These are phyloP conservation scores for Eupeodes corollae DNA, from an alignment of 1,140 invertebrate species.

Conservation along the genomic window DNA sequence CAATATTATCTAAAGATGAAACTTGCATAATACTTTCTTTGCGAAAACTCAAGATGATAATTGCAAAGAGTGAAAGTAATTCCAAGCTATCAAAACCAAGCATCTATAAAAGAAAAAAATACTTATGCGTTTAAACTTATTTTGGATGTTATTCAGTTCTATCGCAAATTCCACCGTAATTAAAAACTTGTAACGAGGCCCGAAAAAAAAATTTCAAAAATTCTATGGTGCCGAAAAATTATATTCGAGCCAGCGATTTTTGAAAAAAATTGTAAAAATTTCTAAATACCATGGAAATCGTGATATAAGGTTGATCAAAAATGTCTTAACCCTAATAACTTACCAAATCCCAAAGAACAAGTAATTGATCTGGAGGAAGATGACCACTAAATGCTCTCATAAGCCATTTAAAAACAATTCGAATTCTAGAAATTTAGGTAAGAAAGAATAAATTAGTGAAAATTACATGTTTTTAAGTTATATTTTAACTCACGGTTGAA, in stretches of 20 bases:
- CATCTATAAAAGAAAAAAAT: constrained; percentile 38
- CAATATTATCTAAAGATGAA: constrained; percentile 68
- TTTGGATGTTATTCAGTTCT: too few species aligned
- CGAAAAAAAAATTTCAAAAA: background rate
- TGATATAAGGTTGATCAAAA: too few species aligned
- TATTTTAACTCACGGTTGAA: constrained; percentile 71
- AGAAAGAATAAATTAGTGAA: background rate
- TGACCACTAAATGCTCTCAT: constrained; percentile 91
- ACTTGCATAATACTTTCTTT: constrained; percentile 89
- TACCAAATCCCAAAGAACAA: constrained; percentile 79
- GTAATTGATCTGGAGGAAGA: constrained; percentile 78
- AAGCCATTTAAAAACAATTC: constrained; percentile 90
- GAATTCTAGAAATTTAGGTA: constrained; percentile 18
- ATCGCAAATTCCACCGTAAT: too few species aligned
- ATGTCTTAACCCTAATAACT: background rate
- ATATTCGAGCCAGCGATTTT: background rate
- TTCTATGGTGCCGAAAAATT: background rate
- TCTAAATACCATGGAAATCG: too few species aligned
- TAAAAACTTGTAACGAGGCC: too few species aligned
- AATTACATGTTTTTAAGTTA: too few species aligned
- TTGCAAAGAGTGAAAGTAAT: constrained; percentile 73
- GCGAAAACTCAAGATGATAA: constrained; percentile 81
- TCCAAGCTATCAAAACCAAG: constrained; percentile 85
- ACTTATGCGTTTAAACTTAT: background rate
- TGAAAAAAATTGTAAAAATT: too few species aligned